Percentiles rank a stretch among this genome's conserved stretches.
phyloP scores from a whole-genome alignment of 1,140 invertebrate genomes.

The Thaumetopoea pityocampa region DNA sequence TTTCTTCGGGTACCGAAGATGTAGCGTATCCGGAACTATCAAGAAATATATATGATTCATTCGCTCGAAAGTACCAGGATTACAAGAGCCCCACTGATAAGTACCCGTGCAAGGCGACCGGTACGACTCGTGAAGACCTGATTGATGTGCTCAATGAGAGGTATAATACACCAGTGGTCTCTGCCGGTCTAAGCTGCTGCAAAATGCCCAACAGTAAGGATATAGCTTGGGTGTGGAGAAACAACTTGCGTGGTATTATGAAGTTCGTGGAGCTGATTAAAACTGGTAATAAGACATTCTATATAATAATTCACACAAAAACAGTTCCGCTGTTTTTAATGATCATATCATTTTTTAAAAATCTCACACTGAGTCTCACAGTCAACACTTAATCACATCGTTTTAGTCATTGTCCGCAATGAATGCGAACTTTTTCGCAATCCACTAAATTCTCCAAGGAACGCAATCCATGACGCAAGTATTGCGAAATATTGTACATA shows the following conservation, averaged over 20 bases:
- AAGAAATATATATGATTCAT: slow-evolving; percentile 70
- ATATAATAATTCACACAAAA: neutral
- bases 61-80: slow-evolving; percentile 67
- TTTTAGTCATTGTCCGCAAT: too few relatives aligned
- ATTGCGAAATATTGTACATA: too few relatives aligned
- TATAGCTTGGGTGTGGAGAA: slow-evolving; percentile 85
- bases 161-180: slow-evolving; percentile 77
- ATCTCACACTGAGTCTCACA: neutral
- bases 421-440: too few relatives aligned
- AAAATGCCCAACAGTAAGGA: slow-evolving; percentile 82
- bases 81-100: slow-evolving; percentile 39
- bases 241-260: slow-evolving; percentile 83
- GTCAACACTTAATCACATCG: too few relatives aligned
- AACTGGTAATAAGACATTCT: slow-evolving; percentile 62
- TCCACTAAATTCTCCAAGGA: too few relatives aligned
- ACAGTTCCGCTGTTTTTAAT: neutral
- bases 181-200: slow-evolving; percentile 83
- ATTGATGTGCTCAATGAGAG: slow-evolving; percentile 77
- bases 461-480: too few relatives aligned
- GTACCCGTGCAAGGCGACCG: slow-evolving; percentile 27
- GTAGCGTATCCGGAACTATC: slow-evolving; percentile 74
- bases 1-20: slow-evolving; percentile 79
- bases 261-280: slow-evolving; percentile 77
- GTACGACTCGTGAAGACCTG: slow-evolving; percentile 56
- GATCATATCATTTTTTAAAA: neutral